Base-by-base conservation (phyloP, 2,113 vertebrate species). In the Microtus ochrogaster region DNA sequence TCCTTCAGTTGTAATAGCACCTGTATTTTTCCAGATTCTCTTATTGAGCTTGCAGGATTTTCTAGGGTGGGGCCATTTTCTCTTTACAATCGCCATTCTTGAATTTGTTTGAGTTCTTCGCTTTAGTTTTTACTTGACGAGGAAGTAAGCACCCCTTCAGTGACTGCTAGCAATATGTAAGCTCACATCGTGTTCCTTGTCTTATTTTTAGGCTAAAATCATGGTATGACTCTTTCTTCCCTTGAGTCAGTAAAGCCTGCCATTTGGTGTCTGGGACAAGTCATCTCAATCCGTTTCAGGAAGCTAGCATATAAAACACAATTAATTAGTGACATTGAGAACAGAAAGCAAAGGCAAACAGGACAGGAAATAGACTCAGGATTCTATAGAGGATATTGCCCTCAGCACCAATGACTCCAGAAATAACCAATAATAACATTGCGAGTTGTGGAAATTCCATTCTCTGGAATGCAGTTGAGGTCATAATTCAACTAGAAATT, bases 401-500 rank as follows among this genome's bases (percentile, higher is more conserved):
- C 84, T 94, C 76, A 52, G 87, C 33, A 58, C 83, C 92, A 73
- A 49, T 88, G 83, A 9, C 84, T 96, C 94, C 96, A 94, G 93
- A 96, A 96, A 95, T 91, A 95, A 91, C 96, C 90, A 97, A 89
- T 90, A 89, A 92, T 90, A 94, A 86, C 87, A 36, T 65, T 94
- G 94, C 90, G 90, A 96, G 91, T 88, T 96, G 92, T 93, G 94
- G 88, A 94, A 92, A 97, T 94, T 94, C 68, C 94, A 93, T 95
- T 91, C 90, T 90, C 94, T 1, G 3, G 90, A 96, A 96, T 68
- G n/a, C 90, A 96, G 74, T 89, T 92, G 77, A 96, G 92, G 92
- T 87, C 94, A 87, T 94, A 96, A 97, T 93, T 96, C 93, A 97
- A 93, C 77, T 97, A 92, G 61, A 96, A 97, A 95, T 97, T 95